These are phyloP conservation scores for Distichodus sexfasciatus DNA, from an alignment of 2,797 vertebrate genomes.

Conservation along the genomic window DNA sequence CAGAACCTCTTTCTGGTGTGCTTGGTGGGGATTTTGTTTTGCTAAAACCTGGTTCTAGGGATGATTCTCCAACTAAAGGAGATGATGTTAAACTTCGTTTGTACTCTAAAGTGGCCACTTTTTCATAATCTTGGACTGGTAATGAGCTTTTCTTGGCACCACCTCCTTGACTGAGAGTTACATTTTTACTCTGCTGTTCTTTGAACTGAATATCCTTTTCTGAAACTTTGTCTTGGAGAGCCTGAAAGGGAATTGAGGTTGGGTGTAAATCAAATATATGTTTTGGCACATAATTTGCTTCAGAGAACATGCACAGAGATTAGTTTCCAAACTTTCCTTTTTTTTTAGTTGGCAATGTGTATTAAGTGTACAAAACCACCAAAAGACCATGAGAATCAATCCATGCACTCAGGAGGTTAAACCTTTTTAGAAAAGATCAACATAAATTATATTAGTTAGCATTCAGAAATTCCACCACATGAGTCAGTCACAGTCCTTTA, in stretches of 20 bases:
- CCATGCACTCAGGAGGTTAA: conserved; percentile 40
- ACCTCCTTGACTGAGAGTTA: conserved; percentile 24
- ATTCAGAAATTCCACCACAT: conserved; percentile 15
- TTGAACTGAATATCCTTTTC: conserved; percentile 47
- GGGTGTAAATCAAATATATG: conserved; percentile 1
- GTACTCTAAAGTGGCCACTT: conserved; percentile 25
- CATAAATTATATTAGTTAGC: conserved; percentile 37
- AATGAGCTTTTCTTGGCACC: background rate
- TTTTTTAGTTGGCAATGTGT: background rate
- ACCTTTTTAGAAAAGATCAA: background rate
- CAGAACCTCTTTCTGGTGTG: conserved; percentile 9
- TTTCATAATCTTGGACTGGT: conserved; percentile 9
- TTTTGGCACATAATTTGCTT: background rate
- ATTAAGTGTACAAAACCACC: background rate
- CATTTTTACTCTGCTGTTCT: conserved; percentile 27
- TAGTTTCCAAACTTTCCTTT: background rate
- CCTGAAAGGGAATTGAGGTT: conserved; percentile 63
- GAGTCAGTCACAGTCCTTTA: conserved; percentile 13
- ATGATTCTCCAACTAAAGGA: background rate
- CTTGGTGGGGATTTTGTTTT: background rate
- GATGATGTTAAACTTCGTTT: conserved; percentile 12
- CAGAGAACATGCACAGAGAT: conserved; percentile 1
- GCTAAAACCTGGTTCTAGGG: background rate
- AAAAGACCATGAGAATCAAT: conserved; percentile 15
- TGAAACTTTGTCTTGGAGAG: conserved; percentile 45